Evolutionary conservation across 2,113 vertebrate genomes (phyloP).

Genomic region (Barnardius zonarius): DNA sequence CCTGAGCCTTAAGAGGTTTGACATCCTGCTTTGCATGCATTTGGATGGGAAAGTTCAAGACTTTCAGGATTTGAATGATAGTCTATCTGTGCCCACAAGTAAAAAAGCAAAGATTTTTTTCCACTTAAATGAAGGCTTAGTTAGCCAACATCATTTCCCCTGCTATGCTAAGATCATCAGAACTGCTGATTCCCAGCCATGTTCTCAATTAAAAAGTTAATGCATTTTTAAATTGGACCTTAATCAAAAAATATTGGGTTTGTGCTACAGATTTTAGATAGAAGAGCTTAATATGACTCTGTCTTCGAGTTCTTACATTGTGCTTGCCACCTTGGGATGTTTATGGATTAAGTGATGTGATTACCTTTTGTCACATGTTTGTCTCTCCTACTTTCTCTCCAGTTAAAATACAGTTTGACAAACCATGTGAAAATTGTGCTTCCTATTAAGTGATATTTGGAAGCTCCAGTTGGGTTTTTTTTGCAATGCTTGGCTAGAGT

Average conservation of each 20-base stretch:
- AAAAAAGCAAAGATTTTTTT: not conserved
- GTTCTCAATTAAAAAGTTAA: conserved; percentile 4
- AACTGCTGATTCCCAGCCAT: not conserved
- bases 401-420: conserved; percentile 3
- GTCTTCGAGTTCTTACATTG: not conserved
- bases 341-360: not conserved
- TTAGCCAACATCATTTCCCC: not conserved
- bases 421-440: not conserved
- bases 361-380: not conserved
- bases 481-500: not conserved
- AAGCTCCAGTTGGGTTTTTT: not conserved
- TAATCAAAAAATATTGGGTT: not conserved
- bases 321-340: not conserved
- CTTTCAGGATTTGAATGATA: not conserved
- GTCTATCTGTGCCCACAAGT: not conserved
- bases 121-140: not conserved
- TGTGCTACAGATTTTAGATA: not conserved
- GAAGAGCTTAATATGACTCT: not conserved
- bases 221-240: not conserved
- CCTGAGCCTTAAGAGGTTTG: not conserved
- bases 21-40: not conserved
- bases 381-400: not conserved
- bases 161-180: not conserved
- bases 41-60: not conserved
- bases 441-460: not conserved